Evolutionary conservation across 2,888 invertebrate species (phyloP), one percentile per base, ranked within the genome.

Genomic region (Athrips mouffetella): DNA sequence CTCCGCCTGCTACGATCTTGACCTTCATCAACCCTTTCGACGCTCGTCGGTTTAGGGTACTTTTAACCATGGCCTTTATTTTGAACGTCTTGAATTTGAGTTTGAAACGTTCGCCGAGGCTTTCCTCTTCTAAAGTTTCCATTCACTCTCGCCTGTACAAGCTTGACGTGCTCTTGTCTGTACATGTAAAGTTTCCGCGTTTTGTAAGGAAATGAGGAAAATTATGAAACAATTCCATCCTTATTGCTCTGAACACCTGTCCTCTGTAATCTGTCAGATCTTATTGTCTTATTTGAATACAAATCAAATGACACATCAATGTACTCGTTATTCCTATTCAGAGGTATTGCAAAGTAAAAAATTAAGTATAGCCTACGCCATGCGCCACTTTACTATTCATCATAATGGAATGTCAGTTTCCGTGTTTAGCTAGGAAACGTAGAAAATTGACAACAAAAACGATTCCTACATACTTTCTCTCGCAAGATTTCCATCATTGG

Each of bases 191-290:
- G 37, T 37, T 37, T 37, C 37, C 21, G 21, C 11, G 37, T 21
- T 8, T 37, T 37, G 37, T 21, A 37, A 37, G 74, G 71, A 78
- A 80, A 79, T 67, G 62, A 67, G 70, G 76, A 76, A 80, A 77
- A 74, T 37, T 4, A 4, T 8, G 10, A 27, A 27, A 7, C 7
- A 27, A 5, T 8, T 7, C 2, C 27, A 7, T 8, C 2, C 7
- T 5, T 5, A 27, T 10, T n/a, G 7, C 27, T 7, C n/a, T 27
- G 7, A 10, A 10, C n/a, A 27, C 27, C 27, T 27, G 27, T 27
- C n/a, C 2, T 5, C 3, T 27, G 27, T 27, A 27, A 4, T 27
- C 27, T 31, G 11, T 4, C 13, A 4, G 15, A 5, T 3, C 11
- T 4, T 30, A 30, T 30, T 30, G n/a, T n/a, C 30, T 15, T 1